Conservation (phyloP, 2,113 vertebrate species). For the Pampusana beccarii region DNA sequence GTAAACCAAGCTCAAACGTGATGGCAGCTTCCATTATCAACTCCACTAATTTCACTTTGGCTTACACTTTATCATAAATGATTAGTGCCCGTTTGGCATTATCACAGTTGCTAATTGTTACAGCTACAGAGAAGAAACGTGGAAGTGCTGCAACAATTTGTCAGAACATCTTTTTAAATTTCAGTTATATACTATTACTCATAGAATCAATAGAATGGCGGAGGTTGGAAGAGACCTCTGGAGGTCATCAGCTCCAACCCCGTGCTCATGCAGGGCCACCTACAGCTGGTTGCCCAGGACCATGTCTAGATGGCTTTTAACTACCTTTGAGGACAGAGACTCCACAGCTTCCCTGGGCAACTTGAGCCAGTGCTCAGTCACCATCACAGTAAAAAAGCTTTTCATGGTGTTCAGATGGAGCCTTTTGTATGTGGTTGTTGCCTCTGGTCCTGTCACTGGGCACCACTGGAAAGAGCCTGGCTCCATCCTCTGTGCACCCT, state of each 20-base stretch:
- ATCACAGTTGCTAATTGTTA: not conserved
- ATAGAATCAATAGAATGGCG: not conserved
- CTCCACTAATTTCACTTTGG: not conserved
- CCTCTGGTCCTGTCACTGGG: not conserved
- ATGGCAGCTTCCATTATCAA: not conserved
- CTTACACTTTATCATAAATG: not conserved
- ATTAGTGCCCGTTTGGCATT: not conserved
- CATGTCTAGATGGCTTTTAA: fast-evolving
- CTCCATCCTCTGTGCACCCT: fast-evolving
- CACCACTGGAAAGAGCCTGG: not conserved
- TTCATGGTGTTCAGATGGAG: not conserved
- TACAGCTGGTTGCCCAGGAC: not conserved
- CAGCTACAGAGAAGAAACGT: not conserved
- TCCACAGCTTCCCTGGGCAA: not conserved
- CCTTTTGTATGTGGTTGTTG: not conserved
- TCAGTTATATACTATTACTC: not conserved
- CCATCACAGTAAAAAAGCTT: not conserved
- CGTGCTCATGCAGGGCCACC: not conserved
- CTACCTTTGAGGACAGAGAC: not conserved
- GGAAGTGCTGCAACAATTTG: not conserved
- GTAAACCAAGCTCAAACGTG: not conserved
- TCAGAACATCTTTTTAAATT: not conserved
- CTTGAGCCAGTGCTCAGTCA: not conserved
- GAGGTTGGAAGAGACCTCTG: not conserved
- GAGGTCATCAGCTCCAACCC: not conserved